Conservation (phyloP, 1,140 invertebrate genomes). For the Drosophila ananassae region DNA sequence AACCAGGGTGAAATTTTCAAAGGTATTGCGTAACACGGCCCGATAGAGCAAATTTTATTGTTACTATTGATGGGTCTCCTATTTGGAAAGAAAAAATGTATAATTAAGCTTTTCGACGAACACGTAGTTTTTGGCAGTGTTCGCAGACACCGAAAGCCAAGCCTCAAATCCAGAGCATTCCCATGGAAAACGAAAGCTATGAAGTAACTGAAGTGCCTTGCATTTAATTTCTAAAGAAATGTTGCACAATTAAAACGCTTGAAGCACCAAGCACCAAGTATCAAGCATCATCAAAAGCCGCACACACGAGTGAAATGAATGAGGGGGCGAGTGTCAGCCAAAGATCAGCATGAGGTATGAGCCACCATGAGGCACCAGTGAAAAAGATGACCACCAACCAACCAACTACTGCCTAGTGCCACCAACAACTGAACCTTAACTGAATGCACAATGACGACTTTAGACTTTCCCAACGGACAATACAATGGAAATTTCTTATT, state of each 20-base stretch:
- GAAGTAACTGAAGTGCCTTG: constrained; percentile 67
- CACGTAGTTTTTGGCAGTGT: constrained; percentile 16
- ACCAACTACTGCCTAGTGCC: constrained; percentile 23
- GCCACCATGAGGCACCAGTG: constrained; percentile 1
- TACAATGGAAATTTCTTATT: constrained; percentile 74
- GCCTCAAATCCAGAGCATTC: constrained; percentile 43
- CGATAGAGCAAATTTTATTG: constrained; percentile 15
- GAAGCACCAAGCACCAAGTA: not conserved
- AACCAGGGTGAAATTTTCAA: constrained; percentile 37
- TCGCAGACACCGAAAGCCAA: constrained; percentile 3
- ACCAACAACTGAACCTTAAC: constrained; percentile 29
- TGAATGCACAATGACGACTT: constrained; percentile 66
- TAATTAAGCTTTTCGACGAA: not conserved
- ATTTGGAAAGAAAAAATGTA: not conserved
- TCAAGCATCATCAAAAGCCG: constrained; percentile 71
- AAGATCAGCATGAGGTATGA: constrained; percentile 35
- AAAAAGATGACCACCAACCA: constrained; percentile 47
- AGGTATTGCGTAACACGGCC: constrained; percentile 13
- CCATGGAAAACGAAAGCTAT: constrained; percentile 79
- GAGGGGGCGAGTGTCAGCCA: constrained; percentile 70
- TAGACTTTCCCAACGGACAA: constrained; percentile 66
- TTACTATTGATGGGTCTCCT: not conserved
- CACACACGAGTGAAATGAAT: constrained; percentile 26
- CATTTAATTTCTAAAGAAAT: constrained; percentile 77
- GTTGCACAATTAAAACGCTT: constrained; percentile 78